Evolutionary conservation across 2,888 invertebrate genomes (phyloP).

Genomic region (Epirrhoe tristata): DNA sequence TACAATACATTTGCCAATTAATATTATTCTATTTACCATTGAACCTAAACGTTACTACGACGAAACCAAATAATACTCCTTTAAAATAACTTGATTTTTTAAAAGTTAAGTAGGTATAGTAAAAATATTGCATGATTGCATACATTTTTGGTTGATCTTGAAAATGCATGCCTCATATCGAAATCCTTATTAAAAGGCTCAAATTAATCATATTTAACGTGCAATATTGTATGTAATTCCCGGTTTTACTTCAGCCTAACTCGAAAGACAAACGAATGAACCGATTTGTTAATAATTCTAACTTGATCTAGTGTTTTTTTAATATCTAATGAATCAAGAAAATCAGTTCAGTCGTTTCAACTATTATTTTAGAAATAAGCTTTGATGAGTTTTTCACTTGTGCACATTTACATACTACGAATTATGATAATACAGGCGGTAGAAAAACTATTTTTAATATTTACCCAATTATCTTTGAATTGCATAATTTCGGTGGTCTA

Average conservation of each 20-base stretch:
- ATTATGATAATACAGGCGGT: too few species aligned
- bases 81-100: slow-evolving; percentile 3
- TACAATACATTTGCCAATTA: slow-evolving; percentile 20
- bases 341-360: too few species aligned
- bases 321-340: too few species aligned
- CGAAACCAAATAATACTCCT: slow-evolving; percentile 23
- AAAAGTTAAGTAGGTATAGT: not conserved
- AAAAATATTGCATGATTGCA: not conserved
- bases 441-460: too few species aligned
- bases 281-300: too few species aligned
- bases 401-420: too few species aligned
- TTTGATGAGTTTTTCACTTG: too few species aligned
- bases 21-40: not conserved
- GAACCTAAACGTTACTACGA: not conserved
- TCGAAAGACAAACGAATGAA: too few species aligned
- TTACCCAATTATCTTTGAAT: slow-evolving; percentile 2
- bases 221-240: too few species aligned
- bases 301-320: too few species aligned
- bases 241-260: too few species aligned
- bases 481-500: slow-evolving; percentile 19
- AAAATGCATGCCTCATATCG: not conserved
- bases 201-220: not conserved
- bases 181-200: not conserved
- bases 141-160: not conserved
- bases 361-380: too few species aligned